These are phyloP conservation scores for Hylaea fasciaria DNA, from an alignment of 2,888 invertebrate genomes.

Conservation along the genomic window DNA sequence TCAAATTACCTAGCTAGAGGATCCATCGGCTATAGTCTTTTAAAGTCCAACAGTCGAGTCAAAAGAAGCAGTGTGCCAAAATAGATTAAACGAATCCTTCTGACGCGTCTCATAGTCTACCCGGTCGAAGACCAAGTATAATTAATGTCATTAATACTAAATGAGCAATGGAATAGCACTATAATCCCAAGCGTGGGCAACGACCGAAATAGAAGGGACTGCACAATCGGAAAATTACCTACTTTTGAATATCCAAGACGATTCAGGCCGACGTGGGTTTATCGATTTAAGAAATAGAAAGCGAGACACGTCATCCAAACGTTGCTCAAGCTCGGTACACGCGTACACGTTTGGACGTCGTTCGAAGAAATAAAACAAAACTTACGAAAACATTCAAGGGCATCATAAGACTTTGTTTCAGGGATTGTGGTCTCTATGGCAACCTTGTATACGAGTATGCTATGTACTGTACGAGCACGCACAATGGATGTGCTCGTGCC, in stretches of 20 bases:
- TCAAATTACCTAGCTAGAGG: no score
- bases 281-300: constrained; percentile 25
- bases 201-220: constrained; percentile 22
- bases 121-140: constrained; percentile 32
- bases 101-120: background rate
- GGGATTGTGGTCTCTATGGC: background rate
- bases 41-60: no score
- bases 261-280: constrained; percentile 26
- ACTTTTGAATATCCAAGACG: constrained; percentile 31
- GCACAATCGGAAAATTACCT: constrained; percentile 31
- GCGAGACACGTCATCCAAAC: constrained; percentile 2
- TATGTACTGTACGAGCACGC: no score
- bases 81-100: background rate
- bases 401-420: constrained; percentile 9
- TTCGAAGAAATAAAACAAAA: background rate
- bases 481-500: no score
- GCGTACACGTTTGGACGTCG: no score
- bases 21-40: no score
- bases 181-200: constrained; percentile 24
- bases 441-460: background rate
- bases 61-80: background rate
- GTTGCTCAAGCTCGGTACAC: background rate
- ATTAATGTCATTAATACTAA: constrained; percentile 51
- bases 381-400: constrained; percentile 3
- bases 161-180: constrained; percentile 29